phyloP scores from a whole-genome alignment of 2,888 invertebrate genomes.

The Papilio protenor region DNA sequence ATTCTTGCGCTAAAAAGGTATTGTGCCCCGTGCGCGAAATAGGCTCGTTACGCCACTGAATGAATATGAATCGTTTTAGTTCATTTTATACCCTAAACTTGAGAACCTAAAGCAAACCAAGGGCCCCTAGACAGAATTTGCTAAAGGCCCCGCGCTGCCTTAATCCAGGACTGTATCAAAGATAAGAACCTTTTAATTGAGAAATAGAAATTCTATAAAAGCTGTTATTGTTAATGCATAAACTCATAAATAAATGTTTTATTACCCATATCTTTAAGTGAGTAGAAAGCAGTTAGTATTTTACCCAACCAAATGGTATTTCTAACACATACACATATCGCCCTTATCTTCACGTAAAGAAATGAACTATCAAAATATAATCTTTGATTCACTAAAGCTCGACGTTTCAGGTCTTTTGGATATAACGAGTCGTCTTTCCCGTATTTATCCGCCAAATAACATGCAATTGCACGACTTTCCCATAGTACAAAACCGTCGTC shows the following conservation, averaged over 20 bases:
- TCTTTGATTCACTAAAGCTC: constrained; percentile 85
- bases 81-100: no score
- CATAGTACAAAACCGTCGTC: constrained; percentile 87
- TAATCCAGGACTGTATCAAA: neutral
- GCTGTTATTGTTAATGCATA: neutral
- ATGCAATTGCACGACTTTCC: constrained; percentile 87
- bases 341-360: constrained; percentile 85
- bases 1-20: no score
- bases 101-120: no score
- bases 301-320: neutral
- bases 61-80: no score
- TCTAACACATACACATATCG: constrained; percentile 82
- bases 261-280: neutral
- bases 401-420: constrained; percentile 83
- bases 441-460: constrained; percentile 86
- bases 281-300: constrained; percentile 21
- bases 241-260: constrained; percentile 3
- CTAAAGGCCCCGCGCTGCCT: no score
- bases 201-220: neutral
- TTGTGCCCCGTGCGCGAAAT: no score
- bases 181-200: neutral
- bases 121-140: no score
- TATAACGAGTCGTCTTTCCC: constrained; percentile 85
- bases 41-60: no score
- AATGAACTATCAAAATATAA: constrained; percentile 86